Evolutionary conservation across 2,888 invertebrate genomes (phyloP).

Genomic region (Ariolimax columbianus): DNA sequence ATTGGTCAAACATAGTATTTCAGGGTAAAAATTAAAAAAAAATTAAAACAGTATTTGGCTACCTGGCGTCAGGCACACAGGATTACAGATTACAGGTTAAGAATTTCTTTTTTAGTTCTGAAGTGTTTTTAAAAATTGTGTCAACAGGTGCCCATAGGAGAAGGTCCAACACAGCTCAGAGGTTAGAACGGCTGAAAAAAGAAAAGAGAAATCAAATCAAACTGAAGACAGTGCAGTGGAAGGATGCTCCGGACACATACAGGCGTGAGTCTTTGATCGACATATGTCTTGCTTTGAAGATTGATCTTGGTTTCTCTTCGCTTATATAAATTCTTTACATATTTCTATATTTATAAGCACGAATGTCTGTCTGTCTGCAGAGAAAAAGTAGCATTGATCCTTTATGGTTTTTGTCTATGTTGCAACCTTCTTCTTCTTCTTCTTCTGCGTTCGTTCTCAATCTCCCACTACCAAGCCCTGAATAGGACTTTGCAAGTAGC

Average conservation of each 20-base stretch:
- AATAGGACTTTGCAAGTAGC: too few relatives aligned
- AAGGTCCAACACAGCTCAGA: slow-evolving; percentile 91
- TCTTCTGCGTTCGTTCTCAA: too few relatives aligned
- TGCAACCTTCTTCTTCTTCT: too few relatives aligned
- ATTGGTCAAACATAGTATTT: too few relatives aligned
- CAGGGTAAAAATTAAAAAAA: too few relatives aligned
- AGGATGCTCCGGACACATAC: slow-evolving; percentile 57
- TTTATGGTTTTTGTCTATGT: too few relatives aligned
- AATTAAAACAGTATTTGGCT: too few relatives aligned
- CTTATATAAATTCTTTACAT: neutral
- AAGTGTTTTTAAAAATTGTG: neutral
- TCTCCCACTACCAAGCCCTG: too few relatives aligned
- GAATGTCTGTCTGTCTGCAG: too few relatives aligned
- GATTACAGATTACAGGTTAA: too few relatives aligned
- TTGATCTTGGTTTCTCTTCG: neutral
- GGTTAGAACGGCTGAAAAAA: slow-evolving; percentile 92
- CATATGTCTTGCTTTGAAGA: neutral
- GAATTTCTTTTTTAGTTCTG: neutral
- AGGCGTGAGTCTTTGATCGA: slow-evolving; percentile 33
- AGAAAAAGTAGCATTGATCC: too few relatives aligned
- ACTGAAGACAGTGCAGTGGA: slow-evolving; percentile 77
- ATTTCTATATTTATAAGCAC: neutral
- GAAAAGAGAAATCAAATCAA: slow-evolving; percentile 84
- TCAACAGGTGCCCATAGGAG: slow-evolving; percentile 81
- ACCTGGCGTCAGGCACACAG: too few relatives aligned